These are phyloP conservation scores for Allolobophora icterica DNA, from an alignment of 2,888 invertebrate genomes.

Conservation along the genomic window DNA sequence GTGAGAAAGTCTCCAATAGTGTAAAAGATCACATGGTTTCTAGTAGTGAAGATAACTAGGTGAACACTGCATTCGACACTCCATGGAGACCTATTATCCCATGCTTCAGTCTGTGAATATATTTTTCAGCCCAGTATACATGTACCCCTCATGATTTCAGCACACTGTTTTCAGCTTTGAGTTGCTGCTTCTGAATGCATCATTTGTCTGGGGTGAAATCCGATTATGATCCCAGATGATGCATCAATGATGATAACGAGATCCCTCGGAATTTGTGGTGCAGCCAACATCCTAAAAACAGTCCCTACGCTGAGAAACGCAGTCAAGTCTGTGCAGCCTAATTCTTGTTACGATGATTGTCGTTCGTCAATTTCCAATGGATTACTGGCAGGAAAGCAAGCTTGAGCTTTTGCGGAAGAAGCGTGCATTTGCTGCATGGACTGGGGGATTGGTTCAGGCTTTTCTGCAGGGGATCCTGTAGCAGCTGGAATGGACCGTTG, in stretches of 20 bases:
- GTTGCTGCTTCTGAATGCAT: conserved; percentile 2
- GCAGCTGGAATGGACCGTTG: background rate
- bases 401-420: background rate
- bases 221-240: background rate
- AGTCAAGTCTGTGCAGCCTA: background rate
- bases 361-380: background rate
- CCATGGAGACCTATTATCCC: background rate
- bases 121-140: background rate
- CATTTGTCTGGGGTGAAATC: conserved; percentile 17
- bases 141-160: no score
- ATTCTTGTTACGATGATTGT: conserved; percentile 17
- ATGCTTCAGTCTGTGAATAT: background rate
- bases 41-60: background rate
- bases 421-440: background rate
- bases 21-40: background rate
- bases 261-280: background rate
- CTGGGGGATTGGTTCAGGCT: background rate
- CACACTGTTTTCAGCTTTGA: background rate
- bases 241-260: background rate
- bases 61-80: background rate
- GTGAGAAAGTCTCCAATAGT: background rate
- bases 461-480: background rate
- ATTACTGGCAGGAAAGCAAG: background rate
- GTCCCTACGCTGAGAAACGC: background rate
- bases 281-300: no score